A percentile compares a stretch with the other conserved stretches of the same genome.
phyloP scores from a whole-genome alignment of 1,140 invertebrate species.

The Onthophagus taurus region DNA sequence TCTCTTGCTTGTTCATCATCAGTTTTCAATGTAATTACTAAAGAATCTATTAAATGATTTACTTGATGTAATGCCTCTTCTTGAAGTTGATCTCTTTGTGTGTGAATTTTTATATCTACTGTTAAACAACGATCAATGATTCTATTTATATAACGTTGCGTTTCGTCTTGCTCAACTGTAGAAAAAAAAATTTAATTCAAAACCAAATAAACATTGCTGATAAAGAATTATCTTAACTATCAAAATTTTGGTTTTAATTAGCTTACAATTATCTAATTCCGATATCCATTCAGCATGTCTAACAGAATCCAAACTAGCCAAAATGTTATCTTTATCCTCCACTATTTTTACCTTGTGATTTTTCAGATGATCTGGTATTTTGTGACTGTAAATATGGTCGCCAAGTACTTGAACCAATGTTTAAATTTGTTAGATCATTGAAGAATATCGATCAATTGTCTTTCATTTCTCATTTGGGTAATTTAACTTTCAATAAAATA shows the following conservation, averaged over 20 bases:
- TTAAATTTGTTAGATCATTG: no score
- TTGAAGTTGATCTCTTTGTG: conserved; percentile 65
- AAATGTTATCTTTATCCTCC: conserved; percentile 66
- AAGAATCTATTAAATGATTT: conserved; percentile 63
- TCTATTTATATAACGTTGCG: conserved; percentile 65
- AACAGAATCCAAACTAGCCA: conserved; percentile 71
- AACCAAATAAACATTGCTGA: background rate
- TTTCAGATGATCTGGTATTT: no score
- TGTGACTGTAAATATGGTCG: no score
- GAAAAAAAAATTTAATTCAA: conserved; percentile 15
- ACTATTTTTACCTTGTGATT: no score
- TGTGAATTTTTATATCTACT: conserved; percentile 68
- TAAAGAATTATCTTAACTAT: no score
- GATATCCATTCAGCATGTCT: conserved; percentile 59
- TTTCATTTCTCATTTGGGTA: no score
- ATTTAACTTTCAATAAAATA: no score
- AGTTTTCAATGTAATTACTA: conserved; percentile 57
- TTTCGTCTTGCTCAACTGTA: conserved; percentile 69
- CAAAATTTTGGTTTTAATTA: conserved; percentile 1
- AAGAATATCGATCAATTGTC: no score
- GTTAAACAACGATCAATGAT: conserved; percentile 65
- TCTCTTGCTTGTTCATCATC: conserved; percentile 58
- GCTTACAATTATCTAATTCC: conserved; percentile 58
- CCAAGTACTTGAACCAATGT: no score
- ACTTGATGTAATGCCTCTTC: conserved; percentile 74